Base-by-base conservation (phyloP, 64 coral and sea anemone genomes). In the Montipora efflorescens region DNA sequence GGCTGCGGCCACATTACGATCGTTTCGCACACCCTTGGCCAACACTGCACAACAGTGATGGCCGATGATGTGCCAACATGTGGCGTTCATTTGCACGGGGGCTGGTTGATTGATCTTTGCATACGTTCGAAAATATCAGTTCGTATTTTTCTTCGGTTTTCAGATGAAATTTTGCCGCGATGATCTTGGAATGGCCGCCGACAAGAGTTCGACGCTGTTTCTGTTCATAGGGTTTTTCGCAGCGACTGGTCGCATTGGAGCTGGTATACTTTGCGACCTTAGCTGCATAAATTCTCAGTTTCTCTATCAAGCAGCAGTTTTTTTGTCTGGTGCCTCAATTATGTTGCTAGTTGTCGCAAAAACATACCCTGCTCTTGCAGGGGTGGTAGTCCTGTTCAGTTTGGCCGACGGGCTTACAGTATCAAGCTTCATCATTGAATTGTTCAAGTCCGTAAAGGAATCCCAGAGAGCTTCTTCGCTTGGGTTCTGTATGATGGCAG, bases 151-250 rank as follows among this genome's bases (percentile, higher is more conserved):
- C 7, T 57, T 19, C 22, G 6, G 4, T 66, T 78, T 78, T 50
- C 43, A 93, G 91, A 83, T 85, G 10, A 93, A 93, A 59, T n/a
- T 87, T 47, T 75, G 76, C 16, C 21, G 78, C 11, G 36, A 36
- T 36, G 91, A 93, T 45, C 72, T 93, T 87, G 91, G 82, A 47
- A 55, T 86, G 44, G 59, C 91, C 11, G 25, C 71, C 0, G 66
- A 87, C 16, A 87, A 93, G 71, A 69, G 80, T 10, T 78, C 91
- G 20, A 93, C 51, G 7, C 73, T 93, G 18, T 93, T 93, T 7
- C 9, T 78, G 8, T 78, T 86, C 72, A 47, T 93, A 23, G 91
- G 91, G 48, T 36, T 87, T 49, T 48, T 75, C 77, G 73, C 91
- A 20, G 53, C 58, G 18, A 15, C 61, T 50, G 91, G 91, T 18